Evolutionary conservation across 2,888 invertebrate genomes (phyloP), one percentile per base, ranked within the genome.

Genomic region (Mythimna impura): DNA sequence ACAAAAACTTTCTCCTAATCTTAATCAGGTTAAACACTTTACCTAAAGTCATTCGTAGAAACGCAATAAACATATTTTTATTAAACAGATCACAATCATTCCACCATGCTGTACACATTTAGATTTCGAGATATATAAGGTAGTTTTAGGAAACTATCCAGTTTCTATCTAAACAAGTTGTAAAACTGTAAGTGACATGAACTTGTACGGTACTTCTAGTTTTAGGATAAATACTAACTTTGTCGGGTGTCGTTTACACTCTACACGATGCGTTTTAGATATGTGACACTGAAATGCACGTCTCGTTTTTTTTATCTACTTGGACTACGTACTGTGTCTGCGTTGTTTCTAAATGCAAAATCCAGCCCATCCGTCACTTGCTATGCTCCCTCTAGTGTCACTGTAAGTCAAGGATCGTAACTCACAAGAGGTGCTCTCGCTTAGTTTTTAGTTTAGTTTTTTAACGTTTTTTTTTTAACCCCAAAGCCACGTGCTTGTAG

Each of bases 1-100:
- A 73, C 65, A 57, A n/a, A 72, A 74, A 73, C 83, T 83, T 83
- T 83, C 85, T 72, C 84, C 30, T 68, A 10, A n/a, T 25, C 30
- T 66, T 58, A 36, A 73, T 84, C 64, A 73, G 70, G 84, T 78
- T 71, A 66, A 60, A 70, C 40, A 61, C 20, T 74, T 30, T 61
- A 61, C 17, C 17, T 43, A 20, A 43, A 58, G 52, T 20, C 17
- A 47, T 67, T 61, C 60, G 57, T 62, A 60, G 36, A 78, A 70
- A 68, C 20, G n/a, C 14, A 62, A 40, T 47, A 47, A 47, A 17
- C 47, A 47, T 17, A 47, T 65, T 57, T 54, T 60, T 82, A 58
- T 65, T n/a, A 30, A 54, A 55, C 47, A 70, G 84, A 77, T 84
- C 22, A 50, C 60, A 61, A 83, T 74, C 81, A 30, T n/a, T 30